Base-by-base conservation (phyloP, 2,888 invertebrate species). In the Patella depressa region DNA sequence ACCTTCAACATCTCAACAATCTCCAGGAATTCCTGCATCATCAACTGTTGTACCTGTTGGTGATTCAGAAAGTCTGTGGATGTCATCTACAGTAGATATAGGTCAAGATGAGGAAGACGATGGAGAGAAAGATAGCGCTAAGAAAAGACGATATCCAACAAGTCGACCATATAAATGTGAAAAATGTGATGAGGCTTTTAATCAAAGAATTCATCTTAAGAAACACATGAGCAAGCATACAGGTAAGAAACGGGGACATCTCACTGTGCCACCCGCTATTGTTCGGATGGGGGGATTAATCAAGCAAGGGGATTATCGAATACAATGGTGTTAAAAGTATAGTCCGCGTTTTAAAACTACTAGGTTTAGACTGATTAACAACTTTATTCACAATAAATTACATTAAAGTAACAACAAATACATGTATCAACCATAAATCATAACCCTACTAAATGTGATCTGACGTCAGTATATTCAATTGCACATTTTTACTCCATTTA, bases 151-250 rank as follows among this genome's bases (percentile, higher is more conserved):
- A 1, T 88, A 89, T 76, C 88, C 88, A 1, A 88, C 88, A 0
- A 85, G 88, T 7, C 84, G 87, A 72, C 90, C 90, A 5, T 91
- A 89, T 81, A 89, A 89, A 74, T 92, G 91, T 85, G 87, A 87
- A 24, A 82, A 87, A 57, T 92, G 91, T 85, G 85, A 86, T 34
- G 82, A 90, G 72, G 86, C 89, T 2, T 91, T 91, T 80, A 91
- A 91, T 76, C 91, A 92, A 83, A 84, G 91, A 70, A 91, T 92
- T 54, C 91, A 92, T 80, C 85, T 92, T 70, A 90, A 90, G 81
- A 92, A 92, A 80, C 91, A 92, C 82, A 88, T 88, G 83, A 90
- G 90, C 82, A 91, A 91, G 82, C 91, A 91, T 78, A 91, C 90
- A 85, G 90, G 90, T 90, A 81, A 79, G 79, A 55, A 12, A 9